Evolutionary conservation across 1,140 invertebrate species (phyloP).

Genomic region (Brachionus asplanchnoidis): DNA sequence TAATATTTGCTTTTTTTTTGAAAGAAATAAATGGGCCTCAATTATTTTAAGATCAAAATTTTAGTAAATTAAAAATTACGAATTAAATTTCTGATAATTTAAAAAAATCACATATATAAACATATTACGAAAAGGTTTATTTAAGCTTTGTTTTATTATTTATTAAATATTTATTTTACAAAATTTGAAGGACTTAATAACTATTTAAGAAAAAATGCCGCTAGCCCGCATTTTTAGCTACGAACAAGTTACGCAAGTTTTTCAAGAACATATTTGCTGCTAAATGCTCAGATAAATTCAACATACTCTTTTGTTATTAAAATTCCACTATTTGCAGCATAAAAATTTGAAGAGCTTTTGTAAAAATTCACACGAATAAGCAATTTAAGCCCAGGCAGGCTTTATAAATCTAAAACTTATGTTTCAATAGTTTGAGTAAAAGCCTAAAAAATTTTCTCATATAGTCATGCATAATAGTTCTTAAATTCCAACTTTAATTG

Average conservation of each 20-base stretch:
- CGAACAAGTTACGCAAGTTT: not conserved
- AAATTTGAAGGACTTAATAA: not conserved
- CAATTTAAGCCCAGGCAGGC: not conserved
- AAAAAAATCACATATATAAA: not conserved
- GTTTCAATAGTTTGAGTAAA: not conserved
- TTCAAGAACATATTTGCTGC: not conserved
- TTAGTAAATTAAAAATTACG: not conserved
- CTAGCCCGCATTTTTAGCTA: not conserved
- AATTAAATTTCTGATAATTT: not conserved
- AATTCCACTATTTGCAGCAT: not conserved
- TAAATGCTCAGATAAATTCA: not conserved
- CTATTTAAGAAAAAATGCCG: not conserved
- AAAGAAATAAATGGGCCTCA: not conserved
- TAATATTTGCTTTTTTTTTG: not conserved
- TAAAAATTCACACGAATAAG: constrained; percentile 25
- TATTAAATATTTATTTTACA: not conserved
- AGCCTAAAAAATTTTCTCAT: not conserved
- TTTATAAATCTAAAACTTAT: constrained; percentile 5
- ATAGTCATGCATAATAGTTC: not conserved
- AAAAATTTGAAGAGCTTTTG: not conserved
- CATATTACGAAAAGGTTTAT: not conserved
- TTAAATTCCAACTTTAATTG: not conserved
- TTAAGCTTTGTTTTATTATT: not conserved
- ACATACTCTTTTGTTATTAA: not conserved
- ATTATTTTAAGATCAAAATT: not conserved